Evolutionary conservation across 2,113 vertebrate species (phyloP).

Genomic region (Strigops habroptila): DNA sequence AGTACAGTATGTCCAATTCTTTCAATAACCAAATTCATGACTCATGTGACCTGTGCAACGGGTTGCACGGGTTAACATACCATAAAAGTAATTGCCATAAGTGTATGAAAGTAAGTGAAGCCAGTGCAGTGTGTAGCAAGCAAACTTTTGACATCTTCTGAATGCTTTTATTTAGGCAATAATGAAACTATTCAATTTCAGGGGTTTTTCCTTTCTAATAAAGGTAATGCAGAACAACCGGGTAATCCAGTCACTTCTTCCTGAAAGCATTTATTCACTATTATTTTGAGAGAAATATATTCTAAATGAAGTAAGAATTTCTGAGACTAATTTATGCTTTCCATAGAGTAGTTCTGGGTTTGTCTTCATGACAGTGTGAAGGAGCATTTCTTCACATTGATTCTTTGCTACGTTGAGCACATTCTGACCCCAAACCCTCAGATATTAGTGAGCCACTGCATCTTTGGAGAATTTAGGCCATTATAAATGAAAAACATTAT

Average conservation of each 20-base stretch:
- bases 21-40: not conserved
- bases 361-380: not conserved
- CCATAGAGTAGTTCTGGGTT: not conserved
- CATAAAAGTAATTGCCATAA: not conserved
- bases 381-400: not conserved
- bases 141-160: not conserved
- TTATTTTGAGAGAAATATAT: not conserved
- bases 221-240: not conserved
- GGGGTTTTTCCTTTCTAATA: not conserved
- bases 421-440: not conserved
- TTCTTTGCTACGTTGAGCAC: not conserved
- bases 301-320: not conserved
- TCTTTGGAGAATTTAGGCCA: not conserved
- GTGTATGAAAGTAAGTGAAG: not conserved
- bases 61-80: not conserved
- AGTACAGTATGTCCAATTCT: not conserved
- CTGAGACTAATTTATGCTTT: not conserved
- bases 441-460: not conserved
- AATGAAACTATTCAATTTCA: not conserved
- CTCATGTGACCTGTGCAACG: not conserved
- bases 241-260: not conserved
- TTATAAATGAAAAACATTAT: not conserved
- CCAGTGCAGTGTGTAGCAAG: not conserved
- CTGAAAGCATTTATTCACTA: not conserved
- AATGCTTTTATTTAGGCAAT: not conserved